Evolutionary conservation across 2,113 vertebrate genomes (phyloP).

Genomic region (Solea solea): DNA sequence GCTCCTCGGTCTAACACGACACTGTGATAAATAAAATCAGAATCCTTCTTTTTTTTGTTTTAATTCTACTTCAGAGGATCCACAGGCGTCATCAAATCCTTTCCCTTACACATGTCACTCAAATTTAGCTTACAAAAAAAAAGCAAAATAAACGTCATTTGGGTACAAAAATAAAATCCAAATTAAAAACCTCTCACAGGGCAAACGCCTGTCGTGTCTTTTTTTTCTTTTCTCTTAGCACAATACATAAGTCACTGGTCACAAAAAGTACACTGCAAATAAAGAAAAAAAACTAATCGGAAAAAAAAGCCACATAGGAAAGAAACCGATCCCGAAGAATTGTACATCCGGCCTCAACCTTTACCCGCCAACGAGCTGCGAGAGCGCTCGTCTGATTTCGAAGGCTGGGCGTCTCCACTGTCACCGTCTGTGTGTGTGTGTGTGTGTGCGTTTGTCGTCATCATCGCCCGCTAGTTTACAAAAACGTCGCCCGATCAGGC

Average conservation of each 20-base stretch:
- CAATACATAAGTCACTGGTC: constrained; percentile 78
- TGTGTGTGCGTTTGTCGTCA: no score
- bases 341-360: constrained; percentile 55
- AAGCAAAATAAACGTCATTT: constrained; percentile 68
- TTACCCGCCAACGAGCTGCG: constrained; percentile 42
- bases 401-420: constrained; percentile 31
- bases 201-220: constrained; percentile 28
- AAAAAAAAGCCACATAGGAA: constrained; percentile 55
- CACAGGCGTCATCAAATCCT: not conserved
- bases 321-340: constrained; percentile 65
- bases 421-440: not conserved
- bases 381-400: constrained; percentile 36
- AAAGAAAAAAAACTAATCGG: constrained; percentile 33
- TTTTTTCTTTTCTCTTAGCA: constrained; percentile 46
- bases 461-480: constrained; percentile 22
- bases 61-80: not conserved
- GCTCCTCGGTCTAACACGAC: constrained; percentile 25
- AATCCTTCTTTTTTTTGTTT: constrained; percentile 12
- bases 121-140: constrained; percentile 74
- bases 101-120: constrained; percentile 62
- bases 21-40: constrained; percentile 51
- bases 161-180: constrained; percentile 84
- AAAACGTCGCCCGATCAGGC: constrained; percentile 34
- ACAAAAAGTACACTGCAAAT: constrained; percentile 76
- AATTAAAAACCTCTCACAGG: constrained; percentile 75